A percentile compares a stretch with the other conserved stretches of the same genome.
Evolutionary conservation across 2,888 invertebrate species (phyloP).

Genomic region (Macropis europaea): DNA sequence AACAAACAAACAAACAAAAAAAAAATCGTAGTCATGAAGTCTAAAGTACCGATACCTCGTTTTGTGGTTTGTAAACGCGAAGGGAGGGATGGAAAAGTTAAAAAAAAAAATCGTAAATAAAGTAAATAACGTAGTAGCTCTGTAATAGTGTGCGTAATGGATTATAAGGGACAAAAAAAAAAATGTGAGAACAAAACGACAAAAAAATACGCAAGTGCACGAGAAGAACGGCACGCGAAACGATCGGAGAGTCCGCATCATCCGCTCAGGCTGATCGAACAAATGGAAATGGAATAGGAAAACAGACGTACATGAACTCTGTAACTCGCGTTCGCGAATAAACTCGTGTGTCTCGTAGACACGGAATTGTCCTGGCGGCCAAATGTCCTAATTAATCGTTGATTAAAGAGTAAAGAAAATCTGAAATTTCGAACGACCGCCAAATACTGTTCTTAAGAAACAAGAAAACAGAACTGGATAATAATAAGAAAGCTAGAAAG

Average conservation of each 20-base stretch:
- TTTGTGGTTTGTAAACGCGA: slow-evolving; percentile 57
- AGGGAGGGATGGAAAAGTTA: slow-evolving; percentile 5
- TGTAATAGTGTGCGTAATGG: slow-evolving; percentile 51
- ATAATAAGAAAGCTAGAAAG: slow-evolving; percentile 20
- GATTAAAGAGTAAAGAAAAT: neutral
- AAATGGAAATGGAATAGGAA: neutral
- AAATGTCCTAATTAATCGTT: slow-evolving; percentile 47
- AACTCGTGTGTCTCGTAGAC: slow-evolving; percentile 38
- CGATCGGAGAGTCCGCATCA: slow-evolving; percentile 49
- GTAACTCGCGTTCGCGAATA: slow-evolving; percentile 3
- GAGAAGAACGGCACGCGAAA: slow-evolving; percentile 5
- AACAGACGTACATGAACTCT: neutral
- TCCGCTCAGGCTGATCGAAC: slow-evolving; percentile 45
- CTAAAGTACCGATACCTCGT: slow-evolving; percentile 67
- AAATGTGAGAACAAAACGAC: slow-evolving; percentile 1
- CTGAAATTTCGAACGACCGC: slow-evolving; percentile 42
- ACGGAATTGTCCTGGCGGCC: slow-evolving; percentile 48
- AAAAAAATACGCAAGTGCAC: slow-evolving; percentile 1
- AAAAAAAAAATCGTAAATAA: slow-evolving; percentile 12
- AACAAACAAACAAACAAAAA: no score
- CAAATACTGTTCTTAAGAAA: slow-evolving; percentile 17
- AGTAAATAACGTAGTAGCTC: slow-evolving; percentile 43
- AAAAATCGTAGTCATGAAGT: slow-evolving; percentile 72
- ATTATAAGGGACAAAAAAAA: neutral
- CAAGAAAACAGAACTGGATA: slow-evolving; percentile 22